phyloP scores from a whole-genome alignment of 2,888 invertebrate species.

The Polydrusus tereticollis region DNA sequence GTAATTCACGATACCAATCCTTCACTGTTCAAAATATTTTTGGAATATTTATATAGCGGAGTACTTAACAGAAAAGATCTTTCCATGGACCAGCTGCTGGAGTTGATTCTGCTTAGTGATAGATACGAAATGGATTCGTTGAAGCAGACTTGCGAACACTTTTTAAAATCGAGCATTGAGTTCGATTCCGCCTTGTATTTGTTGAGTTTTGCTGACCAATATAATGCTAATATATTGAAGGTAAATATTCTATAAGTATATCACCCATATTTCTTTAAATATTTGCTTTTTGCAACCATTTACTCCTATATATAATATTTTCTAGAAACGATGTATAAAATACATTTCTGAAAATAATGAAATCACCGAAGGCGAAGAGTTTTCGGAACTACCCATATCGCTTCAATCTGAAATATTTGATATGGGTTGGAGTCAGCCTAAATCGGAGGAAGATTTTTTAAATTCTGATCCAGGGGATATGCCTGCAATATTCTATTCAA shows the following conservation, averaged over 20 bases:
- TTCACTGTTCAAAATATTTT: constrained; percentile 72
- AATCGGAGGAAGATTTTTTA: constrained; percentile 8
- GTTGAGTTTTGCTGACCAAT: constrained; percentile 77
- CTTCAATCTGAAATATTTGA: constrained; percentile 73
- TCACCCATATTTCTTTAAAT: too few relatives aligned
- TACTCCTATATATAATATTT: constrained; percentile 38
- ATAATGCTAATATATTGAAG: constrained; percentile 71
- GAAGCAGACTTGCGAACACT: constrained; percentile 75
- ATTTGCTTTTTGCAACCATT: too few relatives aligned
- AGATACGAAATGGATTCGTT: constrained; percentile 74
- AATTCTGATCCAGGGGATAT: constrained; percentile 11
- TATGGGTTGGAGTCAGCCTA: constrained; percentile 62
- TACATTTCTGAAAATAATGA: constrained; percentile 71
- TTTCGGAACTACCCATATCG: constrained; percentile 71
- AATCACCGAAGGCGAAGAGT: constrained; percentile 70
- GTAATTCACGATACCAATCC: constrained; percentile 76
- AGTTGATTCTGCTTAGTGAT: constrained; percentile 76
- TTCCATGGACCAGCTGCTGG: constrained; percentile 72
- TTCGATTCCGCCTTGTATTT: constrained; percentile 75
- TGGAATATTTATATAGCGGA: constrained; percentile 76
- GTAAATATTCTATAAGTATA: constrained; percentile 64
- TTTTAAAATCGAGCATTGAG: constrained; percentile 73
- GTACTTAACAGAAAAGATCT: constrained; percentile 68
- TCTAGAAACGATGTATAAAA: constrained; percentile 69
- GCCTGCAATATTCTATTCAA: constrained; percentile 6